These are phyloP conservation scores for Lycodopsis pacificus DNA, from an alignment of 2,797 vertebrate genomes.

Conservation along the genomic window DNA sequence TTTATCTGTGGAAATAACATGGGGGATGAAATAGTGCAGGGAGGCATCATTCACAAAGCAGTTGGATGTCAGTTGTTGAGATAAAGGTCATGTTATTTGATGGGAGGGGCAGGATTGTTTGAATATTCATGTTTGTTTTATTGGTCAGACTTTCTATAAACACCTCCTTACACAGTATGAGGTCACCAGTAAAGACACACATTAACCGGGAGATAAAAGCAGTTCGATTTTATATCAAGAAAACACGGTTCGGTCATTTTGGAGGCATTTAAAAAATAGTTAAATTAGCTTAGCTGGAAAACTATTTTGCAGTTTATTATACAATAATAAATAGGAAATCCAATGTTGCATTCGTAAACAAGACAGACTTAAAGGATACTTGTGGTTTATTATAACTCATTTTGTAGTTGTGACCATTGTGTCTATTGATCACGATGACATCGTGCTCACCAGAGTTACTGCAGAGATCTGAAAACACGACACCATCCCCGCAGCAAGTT, in stretches of 20 bases:
- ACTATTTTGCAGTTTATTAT: background rate
- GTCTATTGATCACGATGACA: background rate
- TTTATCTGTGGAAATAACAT: background rate
- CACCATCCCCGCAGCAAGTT: background rate
- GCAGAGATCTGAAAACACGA: background rate
- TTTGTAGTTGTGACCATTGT: background rate
- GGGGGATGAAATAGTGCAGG: background rate
- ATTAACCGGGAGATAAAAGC: background rate
- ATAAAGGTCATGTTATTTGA: conserved; percentile 1
- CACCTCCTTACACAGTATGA: background rate
- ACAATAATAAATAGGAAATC: conserved; percentile 3
- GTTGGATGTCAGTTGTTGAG: background rate
- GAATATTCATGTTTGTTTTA: conserved; percentile 4
- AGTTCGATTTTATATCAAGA: background rate
- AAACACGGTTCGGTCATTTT: background rate
- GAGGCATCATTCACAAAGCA: conserved; percentile 8
- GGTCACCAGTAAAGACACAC: background rate
- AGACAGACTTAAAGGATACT: background rate
- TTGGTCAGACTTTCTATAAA: background rate
- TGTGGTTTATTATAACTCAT: background rate
- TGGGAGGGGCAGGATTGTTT: conserved; percentile 1
- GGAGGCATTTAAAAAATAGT: background rate
- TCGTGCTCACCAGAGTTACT: background rate
- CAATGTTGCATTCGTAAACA: background rate
- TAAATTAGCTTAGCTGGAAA: background rate